Evolutionary conservation across 2,113 vertebrate genomes (phyloP), one percentile per base, ranked within the genome.

Genomic region (Oreochromis spilurus): DNA sequence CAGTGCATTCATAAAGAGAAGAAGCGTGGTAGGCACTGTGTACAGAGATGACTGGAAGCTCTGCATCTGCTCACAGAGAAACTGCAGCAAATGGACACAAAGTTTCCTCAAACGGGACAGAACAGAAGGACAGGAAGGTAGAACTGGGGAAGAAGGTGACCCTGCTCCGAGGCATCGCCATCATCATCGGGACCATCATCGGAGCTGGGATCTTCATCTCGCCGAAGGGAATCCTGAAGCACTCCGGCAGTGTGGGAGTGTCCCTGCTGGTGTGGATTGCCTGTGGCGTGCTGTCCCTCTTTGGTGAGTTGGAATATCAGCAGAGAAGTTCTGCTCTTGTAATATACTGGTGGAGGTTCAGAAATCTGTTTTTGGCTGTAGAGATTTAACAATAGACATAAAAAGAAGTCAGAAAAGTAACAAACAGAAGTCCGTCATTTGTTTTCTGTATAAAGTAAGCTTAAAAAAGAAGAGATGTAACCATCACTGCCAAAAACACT

Each of bases 131-230:
- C 65, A 94, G 62, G 29, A 97, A 95, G 80, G 97, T 99, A 89
- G 96, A 94, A 57, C 95, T 99, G 91, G 97, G 97, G 94, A 98
- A 97, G 96, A 99, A 99, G 88, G 97, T 99, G 83, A 99, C 98
- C 0, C 93, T 99, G 55, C 94, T 99, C 72, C 95, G 97, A 65
- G 99, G 99, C 2, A 96, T 98, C 89, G 97, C 98, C 84, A 98
- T 99, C 93, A 99, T 99, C 90, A 97, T 97, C 7, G 99, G 99
- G 40, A 99, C 97, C 84, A 98, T 99, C 94, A 98, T 99, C 26
- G 99, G 99, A 85, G 98, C 98, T 0, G 99, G 99, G 50, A 99
- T 99, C 95, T 99, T 99, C 96, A 99, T 99, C 93, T 98, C 99
- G 31, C 99, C 99, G 2, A 99, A 98, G 95, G 98, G 98, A 52